phyloP scores from a whole-genome alignment of 2,113 vertebrate genomes.

The Phoxinus phoxinus region DNA sequence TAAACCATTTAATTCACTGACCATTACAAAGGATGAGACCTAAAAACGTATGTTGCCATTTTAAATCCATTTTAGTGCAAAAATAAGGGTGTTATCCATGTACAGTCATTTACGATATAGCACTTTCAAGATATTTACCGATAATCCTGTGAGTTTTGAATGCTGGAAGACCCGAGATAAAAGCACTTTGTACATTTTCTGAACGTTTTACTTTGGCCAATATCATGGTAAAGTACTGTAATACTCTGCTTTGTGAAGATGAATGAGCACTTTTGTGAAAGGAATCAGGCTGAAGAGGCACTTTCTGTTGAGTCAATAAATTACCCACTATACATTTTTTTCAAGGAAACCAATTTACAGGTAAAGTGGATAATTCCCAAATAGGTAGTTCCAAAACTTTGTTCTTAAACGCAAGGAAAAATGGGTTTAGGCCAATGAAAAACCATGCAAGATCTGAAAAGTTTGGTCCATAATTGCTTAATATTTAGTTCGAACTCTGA shows the following conservation, averaged over 20 bases:
- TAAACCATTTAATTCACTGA: conserved; percentile 58
- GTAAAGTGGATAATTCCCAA: background rate
- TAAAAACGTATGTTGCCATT: background rate
- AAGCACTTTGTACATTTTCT: conserved; percentile 19
- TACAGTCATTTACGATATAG: background rate
- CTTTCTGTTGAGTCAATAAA: background rate
- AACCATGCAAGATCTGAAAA: background rate
- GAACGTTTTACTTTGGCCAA: conserved; percentile 27
- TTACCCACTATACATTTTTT: background rate
- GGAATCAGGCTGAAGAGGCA: background rate
- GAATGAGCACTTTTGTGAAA: conserved; percentile 8
- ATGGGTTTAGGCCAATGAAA: background rate
- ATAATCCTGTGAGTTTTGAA: background rate
- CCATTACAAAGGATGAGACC: conserved; percentile 41
- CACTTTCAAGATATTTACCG: background rate
- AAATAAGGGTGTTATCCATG: background rate
- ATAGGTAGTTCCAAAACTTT: background rate
- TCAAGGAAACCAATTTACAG: background rate
- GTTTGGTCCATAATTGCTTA: conserved; percentile 7
- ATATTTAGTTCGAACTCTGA: background rate
- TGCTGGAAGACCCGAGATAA: conserved; percentile 32
- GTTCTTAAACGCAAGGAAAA: too few species aligned
- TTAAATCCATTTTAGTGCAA: conserved; percentile 34
- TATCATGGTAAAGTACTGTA: background rate
- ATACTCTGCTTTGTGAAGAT: background rate